A percentile compares a stretch with the other conserved stretches of the same genome.
Conservation (phyloP, 2,888 invertebrate genomes). For the Taphrorychus bicolor region DNA sequence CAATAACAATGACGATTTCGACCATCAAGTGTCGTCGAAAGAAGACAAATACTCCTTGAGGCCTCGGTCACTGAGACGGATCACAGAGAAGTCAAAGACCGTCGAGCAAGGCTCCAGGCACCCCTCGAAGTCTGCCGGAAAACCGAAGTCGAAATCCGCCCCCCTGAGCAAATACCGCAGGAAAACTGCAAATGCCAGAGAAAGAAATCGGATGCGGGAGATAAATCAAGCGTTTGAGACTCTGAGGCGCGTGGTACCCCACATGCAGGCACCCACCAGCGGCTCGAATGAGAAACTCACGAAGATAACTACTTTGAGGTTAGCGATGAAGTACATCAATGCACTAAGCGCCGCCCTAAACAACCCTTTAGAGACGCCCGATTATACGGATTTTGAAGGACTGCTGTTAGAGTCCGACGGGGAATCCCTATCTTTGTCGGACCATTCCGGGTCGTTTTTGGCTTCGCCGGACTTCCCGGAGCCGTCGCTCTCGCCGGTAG, state of each 20-base stretch:
- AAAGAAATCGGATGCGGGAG: slow-evolving; percentile 86
- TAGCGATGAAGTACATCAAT: slow-evolving; percentile 88
- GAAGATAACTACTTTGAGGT: slow-evolving; percentile 85
- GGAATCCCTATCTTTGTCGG: slow-evolving; percentile 57
- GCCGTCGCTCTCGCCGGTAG: slow-evolving; percentile 67
- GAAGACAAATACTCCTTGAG: slow-evolving; percentile 73
- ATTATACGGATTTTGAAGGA: slow-evolving; percentile 59
- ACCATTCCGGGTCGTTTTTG: slow-evolving; percentile 60
- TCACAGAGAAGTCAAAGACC: slow-evolving; percentile 58
- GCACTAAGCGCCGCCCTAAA: slow-evolving; percentile 72
- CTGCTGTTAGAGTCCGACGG: slow-evolving; percentile 66
- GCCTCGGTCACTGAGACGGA: slow-evolving; percentile 68
- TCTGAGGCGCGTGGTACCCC: slow-evolving; percentile 78
- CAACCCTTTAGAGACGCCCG: slow-evolving; percentile 43
- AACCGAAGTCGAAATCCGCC: slow-evolving; percentile 70
- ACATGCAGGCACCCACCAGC: slow-evolving; percentile 58
- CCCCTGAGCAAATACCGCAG: slow-evolving; percentile 88
- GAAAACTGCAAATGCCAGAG: slow-evolving; percentile 89
- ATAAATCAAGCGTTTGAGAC: slow-evolving; percentile 90
- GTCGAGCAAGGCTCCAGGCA: slow-evolving; percentile 9
- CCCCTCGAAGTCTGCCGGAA: slow-evolving; percentile 46
- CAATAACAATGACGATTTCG: slow-evolving; percentile 59
- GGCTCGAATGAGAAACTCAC: slow-evolving; percentile 81
- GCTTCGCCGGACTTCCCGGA: slow-evolving; percentile 61
- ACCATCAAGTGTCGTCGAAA: slow-evolving; percentile 43